These are phyloP conservation scores for Drosophila erecta DNA, from an alignment of 1,140 invertebrate species.

Conservation along the genomic window DNA sequence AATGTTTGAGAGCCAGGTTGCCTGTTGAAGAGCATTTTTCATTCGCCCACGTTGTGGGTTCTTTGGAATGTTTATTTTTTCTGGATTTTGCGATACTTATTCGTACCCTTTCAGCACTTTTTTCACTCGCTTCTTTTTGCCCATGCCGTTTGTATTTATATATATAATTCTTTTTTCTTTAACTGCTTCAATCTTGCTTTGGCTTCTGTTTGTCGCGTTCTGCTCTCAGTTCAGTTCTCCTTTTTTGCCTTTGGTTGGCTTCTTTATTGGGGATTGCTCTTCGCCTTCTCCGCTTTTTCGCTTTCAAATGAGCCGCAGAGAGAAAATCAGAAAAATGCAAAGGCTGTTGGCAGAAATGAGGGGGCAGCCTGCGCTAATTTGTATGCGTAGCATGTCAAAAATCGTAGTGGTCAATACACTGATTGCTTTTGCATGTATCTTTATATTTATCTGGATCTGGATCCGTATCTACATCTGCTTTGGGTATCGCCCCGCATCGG, in stretches of 20 bases:
- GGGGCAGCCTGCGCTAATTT: slow-evolving; percentile 67
- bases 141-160: slow-evolving; percentile 29
- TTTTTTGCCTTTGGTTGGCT: slow-evolving; percentile 55
- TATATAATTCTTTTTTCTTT: slow-evolving; percentile 51
- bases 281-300: slow-evolving; percentile 12
- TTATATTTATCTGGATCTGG: slow-evolving; percentile 21
- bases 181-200: slow-evolving; percentile 42
- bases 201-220: slow-evolving; percentile 52
- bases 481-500: slow-evolving; percentile 16
- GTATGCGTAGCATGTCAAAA: slow-evolving; percentile 84
- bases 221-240: slow-evolving; percentile 29
- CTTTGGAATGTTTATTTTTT: slow-evolving; percentile 28
- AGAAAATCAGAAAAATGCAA: not conserved
- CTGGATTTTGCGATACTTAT: slow-evolving; percentile 16
- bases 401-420: slow-evolving; percentile 84
- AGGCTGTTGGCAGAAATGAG: not conserved
- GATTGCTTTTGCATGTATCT: slow-evolving; percentile 82
- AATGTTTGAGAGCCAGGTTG: not conserved
- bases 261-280: slow-evolving; percentile 60
- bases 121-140: slow-evolving; percentile 15
- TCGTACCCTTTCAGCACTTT: slow-evolving; percentile 26
- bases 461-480: slow-evolving; percentile 22
- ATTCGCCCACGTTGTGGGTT: not conserved
- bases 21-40: slow-evolving; percentile 19
- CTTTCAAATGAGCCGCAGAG: slow-evolving; percentile 30